Base-by-base conservation (phyloP, 2,888 invertebrate genomes). In the Graphium colonna region DNA sequence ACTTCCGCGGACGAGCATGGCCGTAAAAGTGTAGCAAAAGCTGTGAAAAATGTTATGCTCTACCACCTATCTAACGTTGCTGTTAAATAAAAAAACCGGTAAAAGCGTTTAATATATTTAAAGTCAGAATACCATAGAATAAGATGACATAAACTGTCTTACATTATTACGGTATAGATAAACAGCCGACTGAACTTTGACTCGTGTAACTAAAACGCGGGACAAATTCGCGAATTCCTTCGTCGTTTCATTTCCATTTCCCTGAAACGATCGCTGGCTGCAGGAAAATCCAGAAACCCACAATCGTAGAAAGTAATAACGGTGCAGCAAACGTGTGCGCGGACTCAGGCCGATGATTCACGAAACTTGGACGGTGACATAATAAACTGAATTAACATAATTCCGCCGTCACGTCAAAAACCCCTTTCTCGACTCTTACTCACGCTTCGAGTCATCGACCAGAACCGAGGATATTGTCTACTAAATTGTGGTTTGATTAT, bases 371-470 rank as follows among this genome's bases (percentile, higher is more conserved):
- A 64, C 65, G 65, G 85, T 88, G 88, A 89, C 88, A 88, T 89
- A 89, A 89, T 87, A 82, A 83, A 75, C 79, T 64, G 69, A 84
- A 86, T 88, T 83, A 83, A 79, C 85, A 84, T 86, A 82, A 77
- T 76, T 77, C 75, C 62, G 70, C 68, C 64, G 68, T 71, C 77
- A 75, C 67, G 68, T 71, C 65, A 68, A 63, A 73, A 75, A 73
- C 75, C 73, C 73, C 76, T 58, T 80, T 76, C 75, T 72, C 78
- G 72, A 77, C 73, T 77, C 75, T 79, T 80, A 80, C 76, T 79
- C 77, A 75, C 61, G 49, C 61, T 64, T 68, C 64, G 61, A 68
- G 61, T 71, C 71, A 70, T 67, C 55, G 63, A 52, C 65, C 59
- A 57, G 61, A 68, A 60, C 57, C 61, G 60, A 41, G 53, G 60